phyloP scores from a whole-genome alignment of 2,113 vertebrate species.

The Salvelinus namaycush region DNA sequence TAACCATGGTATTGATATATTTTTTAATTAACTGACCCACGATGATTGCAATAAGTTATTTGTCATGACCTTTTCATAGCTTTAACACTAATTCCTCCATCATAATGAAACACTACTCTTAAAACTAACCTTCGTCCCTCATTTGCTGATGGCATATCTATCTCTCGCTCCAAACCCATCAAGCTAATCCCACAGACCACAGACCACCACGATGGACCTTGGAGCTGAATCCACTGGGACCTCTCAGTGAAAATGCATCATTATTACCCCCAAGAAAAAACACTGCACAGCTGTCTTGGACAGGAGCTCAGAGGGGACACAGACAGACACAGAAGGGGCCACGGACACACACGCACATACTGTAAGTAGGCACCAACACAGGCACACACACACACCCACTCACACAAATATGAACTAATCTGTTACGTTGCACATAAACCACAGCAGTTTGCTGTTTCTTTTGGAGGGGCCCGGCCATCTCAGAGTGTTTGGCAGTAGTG shows the following conservation, averaged over 20 bases:
- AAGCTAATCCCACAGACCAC: slow-evolving; percentile 4
- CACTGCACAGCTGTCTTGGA: slow-evolving; percentile 28
- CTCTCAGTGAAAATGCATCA: slow-evolving; percentile 25
- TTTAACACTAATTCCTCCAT: neutral
- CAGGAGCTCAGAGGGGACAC: slow-evolving; percentile 21
- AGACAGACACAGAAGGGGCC: no score
- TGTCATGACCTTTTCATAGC: neutral
- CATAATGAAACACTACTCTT: neutral
- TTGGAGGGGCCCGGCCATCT: slow-evolving; percentile 13
- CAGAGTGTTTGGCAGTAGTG: slow-evolving; percentile 26
- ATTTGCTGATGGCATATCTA: slow-evolving; percentile 29
- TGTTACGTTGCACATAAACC: slow-evolving; percentile 30
- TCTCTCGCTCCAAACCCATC: slow-evolving; percentile 19
- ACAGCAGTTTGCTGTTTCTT: slow-evolving; percentile 28
- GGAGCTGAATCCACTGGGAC: slow-evolving; percentile 1
- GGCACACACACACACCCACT: neutral
- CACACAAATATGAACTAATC: slow-evolving; percentile 48
- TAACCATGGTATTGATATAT: neutral
- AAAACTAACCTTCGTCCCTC: slow-evolving; percentile 54
- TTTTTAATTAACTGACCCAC: no score
- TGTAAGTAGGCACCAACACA: no score
- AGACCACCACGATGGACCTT: slow-evolving; percentile 23
- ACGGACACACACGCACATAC: slow-evolving; percentile 5
- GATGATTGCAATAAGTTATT: neutral
- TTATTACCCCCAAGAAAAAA: slow-evolving; percentile 37